Evolutionary conservation across 2,888 invertebrate species (phyloP).

Genomic region (Dicranocentrus wangi): DNA sequence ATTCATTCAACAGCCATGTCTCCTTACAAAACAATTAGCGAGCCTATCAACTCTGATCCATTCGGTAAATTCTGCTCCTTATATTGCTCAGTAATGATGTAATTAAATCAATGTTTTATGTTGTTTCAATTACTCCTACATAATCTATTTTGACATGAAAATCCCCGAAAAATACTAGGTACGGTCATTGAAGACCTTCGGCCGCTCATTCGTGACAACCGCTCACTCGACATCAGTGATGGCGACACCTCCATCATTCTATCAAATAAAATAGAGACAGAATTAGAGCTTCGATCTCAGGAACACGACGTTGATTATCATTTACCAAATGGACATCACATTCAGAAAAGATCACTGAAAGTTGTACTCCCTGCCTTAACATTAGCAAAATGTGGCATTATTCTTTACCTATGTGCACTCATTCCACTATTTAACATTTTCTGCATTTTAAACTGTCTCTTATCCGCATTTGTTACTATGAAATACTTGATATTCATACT

Average conservation of each 20-base stretch:
- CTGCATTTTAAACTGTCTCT: constrained; percentile 25
- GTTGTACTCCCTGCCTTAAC: neutral
- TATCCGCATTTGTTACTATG: neutral
- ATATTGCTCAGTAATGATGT: too few species aligned
- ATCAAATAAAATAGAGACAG: too few species aligned
- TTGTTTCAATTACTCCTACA: too few species aligned
- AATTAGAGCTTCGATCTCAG: neutral
- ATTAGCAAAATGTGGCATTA: neutral
- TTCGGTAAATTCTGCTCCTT: neutral
- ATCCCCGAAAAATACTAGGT: neutral
- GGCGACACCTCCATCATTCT: too few species aligned
- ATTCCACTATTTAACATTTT: neutral
- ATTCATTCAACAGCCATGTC: neutral
- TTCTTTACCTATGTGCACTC: neutral
- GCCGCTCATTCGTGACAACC: neutral
- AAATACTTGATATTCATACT: constrained; percentile 2
- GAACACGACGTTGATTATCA: neutral
- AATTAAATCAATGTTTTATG: too few species aligned
- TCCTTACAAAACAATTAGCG: neutral
- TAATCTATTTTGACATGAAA: neutral
- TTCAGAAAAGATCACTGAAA: neutral
- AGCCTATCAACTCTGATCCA: neutral
- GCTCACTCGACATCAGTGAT: neutral
- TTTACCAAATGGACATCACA: too few species aligned
- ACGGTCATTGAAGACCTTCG: too few species aligned